Evolutionary conservation across 2,113 vertebrate species (phyloP), one percentile per base, ranked within the genome.

Genomic region (Antechinus flavipes): DNA sequence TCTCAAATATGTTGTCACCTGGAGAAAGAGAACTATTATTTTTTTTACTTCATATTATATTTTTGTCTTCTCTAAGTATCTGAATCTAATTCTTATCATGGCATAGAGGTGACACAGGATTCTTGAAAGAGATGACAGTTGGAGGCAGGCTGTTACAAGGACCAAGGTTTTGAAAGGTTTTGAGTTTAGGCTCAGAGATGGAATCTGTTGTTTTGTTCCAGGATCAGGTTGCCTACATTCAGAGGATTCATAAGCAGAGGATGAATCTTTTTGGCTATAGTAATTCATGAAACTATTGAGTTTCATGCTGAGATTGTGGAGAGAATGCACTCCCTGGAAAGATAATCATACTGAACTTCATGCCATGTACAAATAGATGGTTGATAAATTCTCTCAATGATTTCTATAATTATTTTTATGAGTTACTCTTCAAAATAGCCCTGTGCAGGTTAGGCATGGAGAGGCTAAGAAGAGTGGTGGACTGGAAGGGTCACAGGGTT

Each of bases 401-500:
- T 91, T 91, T 92, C 96, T 76, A 46, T 26, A 93, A 42, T 91
- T 56, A n/a, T 54, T 91, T 91, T 91, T 92, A 25, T 5, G 76
- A 30, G 14, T 68, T 95, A 91, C 52, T 91, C 6, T 23, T 89
- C 14, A 56, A 0, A 47, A 90, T 4, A 58, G 35, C 91, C 94
- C 95, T 92, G 52, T 55, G 90, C 95, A 27, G 91, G 91, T 27
- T 54, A 14, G 47, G 47, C 5, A 16, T 47, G 12, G 23, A 84
- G 27, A 49, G 19, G 9, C n/a, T 84, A 61, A 94, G 50, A 50
- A 76, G 35, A 19, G 6, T n/a, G 7, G n/a, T 68, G 35, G 35
- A 35, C 30, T 35, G 12, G 30, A 68, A 68, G 30, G 61, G 35
- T 16, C 14, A 35, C 30, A 42, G n/a, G n/a, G 5, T 42, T 23